Percentiles rank a stretch among this genome's conserved stretches.
phyloP scores from a whole-genome alignment of 2,888 invertebrate genomes.

The Sinodicranocentrus sp. region DNA sequence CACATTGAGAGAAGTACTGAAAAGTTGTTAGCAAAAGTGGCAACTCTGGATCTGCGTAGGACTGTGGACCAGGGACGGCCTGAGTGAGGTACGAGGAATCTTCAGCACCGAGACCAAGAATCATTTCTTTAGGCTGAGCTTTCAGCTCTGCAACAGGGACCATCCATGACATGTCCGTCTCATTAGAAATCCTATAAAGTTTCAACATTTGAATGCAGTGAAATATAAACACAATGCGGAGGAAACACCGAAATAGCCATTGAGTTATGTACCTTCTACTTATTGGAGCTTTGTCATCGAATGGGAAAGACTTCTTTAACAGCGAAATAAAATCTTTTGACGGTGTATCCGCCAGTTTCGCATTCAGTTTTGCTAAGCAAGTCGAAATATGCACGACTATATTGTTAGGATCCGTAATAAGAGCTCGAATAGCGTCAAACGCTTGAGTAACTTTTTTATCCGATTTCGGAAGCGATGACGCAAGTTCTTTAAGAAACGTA shows the following conservation, averaged over 20 bases:
- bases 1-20: slow-evolving; percentile 91
- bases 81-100: slow-evolving; percentile 88
- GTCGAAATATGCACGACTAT: slow-evolving; percentile 86
- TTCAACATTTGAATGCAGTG: background rate
- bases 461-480: slow-evolving; percentile 81
- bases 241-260: background rate
- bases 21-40: slow-evolving; percentile 88
- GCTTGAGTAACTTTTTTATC: slow-evolving; percentile 78
- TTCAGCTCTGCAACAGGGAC: slow-evolving; percentile 47
- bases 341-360: slow-evolving; percentile 78
- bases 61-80: slow-evolving; percentile 83
- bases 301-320: slow-evolving; percentile 63
- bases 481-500: slow-evolving; percentile 85
- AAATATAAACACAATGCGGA: background rate
- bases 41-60: slow-evolving; percentile 83
- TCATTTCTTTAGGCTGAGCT: slow-evolving; percentile 78
- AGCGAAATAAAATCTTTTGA: slow-evolving; percentile 54
- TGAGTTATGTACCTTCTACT: background rate
- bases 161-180: slow-evolving; percentile 73
- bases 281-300: slow-evolving; percentile 38
- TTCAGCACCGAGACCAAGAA: slow-evolving; percentile 89
- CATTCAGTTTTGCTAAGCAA: slow-evolving; percentile 83
- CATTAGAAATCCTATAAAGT: slow-evolving; percentile 68
- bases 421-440: slow-evolving; percentile 82
- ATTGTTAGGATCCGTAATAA: slow-evolving; percentile 82